Evolutionary conservation across 2,888 invertebrate genomes (phyloP).

Genomic region (Drosophila pegasa): DNA sequence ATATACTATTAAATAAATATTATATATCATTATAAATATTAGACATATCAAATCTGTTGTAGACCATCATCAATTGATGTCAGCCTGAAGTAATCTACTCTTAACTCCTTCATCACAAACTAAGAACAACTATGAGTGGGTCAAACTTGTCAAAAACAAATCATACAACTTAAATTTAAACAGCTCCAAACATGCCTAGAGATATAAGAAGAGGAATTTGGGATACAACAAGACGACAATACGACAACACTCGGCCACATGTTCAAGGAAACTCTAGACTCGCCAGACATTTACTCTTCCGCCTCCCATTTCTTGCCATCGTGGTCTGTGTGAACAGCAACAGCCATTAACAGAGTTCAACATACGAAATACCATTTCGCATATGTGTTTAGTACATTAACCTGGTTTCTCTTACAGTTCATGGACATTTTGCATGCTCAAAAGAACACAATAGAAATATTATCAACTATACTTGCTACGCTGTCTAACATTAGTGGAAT

Average conservation of each 20-base stretch:
- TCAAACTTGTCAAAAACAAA: neutral
- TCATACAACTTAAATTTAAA: neutral
- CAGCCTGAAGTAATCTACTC: neutral
- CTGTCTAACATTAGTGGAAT: neutral
- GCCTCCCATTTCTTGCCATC: neutral
- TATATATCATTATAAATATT: too few relatives aligned
- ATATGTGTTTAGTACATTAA: neutral
- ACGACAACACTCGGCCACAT: neutral
- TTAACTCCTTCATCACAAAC: neutral
- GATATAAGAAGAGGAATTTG: neutral
- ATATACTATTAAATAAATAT: too few relatives aligned
- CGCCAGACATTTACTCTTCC: neutral
- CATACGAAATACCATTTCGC: neutral
- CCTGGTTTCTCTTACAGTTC: neutral
- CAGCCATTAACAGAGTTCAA: neutral
- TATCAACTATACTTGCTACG: neutral
- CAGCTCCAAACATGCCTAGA: neutral
- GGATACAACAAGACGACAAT: too few relatives aligned
- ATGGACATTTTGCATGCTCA: neutral
- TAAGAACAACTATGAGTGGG: neutral
- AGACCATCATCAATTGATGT: too few relatives aligned
- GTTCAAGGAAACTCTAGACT: neutral
- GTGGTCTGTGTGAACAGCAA: neutral
- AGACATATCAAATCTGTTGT: too few relatives aligned
- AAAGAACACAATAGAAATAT: neutral